Conservation (phyloP, 2,113 vertebrate genomes). For the Rhea americana region DNA sequence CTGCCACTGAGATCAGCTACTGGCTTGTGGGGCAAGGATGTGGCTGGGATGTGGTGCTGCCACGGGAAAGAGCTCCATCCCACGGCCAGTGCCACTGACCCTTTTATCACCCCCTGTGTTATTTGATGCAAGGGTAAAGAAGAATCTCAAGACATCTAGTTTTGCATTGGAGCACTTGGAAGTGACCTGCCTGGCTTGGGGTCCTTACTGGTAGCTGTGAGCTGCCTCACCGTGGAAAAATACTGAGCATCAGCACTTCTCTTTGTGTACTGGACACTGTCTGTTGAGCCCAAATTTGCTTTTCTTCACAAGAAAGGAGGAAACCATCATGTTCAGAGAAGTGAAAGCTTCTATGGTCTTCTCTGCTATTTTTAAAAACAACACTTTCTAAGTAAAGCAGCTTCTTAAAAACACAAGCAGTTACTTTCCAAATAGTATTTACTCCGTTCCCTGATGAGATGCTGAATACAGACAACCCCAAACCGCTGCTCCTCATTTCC, state of each 20-base stretch:
- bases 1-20: not conserved
- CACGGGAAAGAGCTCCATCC: not conserved
- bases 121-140: not conserved
- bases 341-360: not conserved
- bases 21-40: not conserved
- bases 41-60: not conserved
- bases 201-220: not conserved
- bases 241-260: not conserved
- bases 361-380: not conserved
- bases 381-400: not conserved
- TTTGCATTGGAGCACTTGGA: not conserved
- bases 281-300: not conserved
- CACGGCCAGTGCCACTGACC: fast-evolving
- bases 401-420: not conserved
- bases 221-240: not conserved
- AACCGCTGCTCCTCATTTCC: slow-evolving; percentile 30
- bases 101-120: not conserved
- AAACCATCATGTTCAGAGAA: slow-evolving; percentile 22
- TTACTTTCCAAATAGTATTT: not conserved
- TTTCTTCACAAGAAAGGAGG: not conserved
- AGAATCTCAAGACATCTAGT: not conserved
- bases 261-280: not conserved
- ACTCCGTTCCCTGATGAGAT: fast-evolving
- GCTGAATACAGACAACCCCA: not conserved
- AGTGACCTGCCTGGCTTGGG: not conserved